A percentile compares a stretch with the other conserved stretches of the same genome.
phyloP scores from a whole-genome alignment of 2,113 vertebrate genomes.

The Castor canadensis region DNA sequence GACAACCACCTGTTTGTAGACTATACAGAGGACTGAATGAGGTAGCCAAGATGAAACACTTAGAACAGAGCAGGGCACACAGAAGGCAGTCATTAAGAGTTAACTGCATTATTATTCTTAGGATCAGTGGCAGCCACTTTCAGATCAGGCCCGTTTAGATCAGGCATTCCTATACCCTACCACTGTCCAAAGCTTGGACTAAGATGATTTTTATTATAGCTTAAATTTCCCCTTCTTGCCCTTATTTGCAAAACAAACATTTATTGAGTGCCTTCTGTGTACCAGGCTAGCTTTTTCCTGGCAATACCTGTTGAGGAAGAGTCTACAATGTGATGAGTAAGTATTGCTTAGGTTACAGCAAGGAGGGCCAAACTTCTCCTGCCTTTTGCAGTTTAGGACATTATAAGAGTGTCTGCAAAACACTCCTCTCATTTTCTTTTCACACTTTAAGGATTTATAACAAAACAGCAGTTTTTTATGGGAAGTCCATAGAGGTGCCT shows the following conservation, averaged over 20 bases:
- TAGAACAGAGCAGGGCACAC: not conserved
- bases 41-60: not conserved
- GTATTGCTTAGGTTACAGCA: not conserved
- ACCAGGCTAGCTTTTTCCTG: not conserved
- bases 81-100: not conserved
- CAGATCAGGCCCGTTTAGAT: not conserved
- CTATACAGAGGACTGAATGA: not conserved
- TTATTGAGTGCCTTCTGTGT: not conserved
- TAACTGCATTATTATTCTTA: not conserved
- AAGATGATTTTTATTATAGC: not conserved
- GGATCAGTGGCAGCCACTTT: not conserved
- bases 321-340: not conserved
- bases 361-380: not conserved
- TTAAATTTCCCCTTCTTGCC: not conserved
- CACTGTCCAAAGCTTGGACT: not conserved
- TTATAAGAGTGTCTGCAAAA: not conserved
- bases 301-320: not conserved
- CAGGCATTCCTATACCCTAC: not conserved
- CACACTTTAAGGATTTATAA: not conserved
- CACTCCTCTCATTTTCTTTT: not conserved
- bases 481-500: not conserved
- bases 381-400: not conserved
- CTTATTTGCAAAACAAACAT: slow-evolving; percentile 23
- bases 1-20: too few species aligned
- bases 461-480: not conserved